Conservation (phyloP, 2,113 vertebrate genomes). For the Montifringilla adamsi region DNA sequence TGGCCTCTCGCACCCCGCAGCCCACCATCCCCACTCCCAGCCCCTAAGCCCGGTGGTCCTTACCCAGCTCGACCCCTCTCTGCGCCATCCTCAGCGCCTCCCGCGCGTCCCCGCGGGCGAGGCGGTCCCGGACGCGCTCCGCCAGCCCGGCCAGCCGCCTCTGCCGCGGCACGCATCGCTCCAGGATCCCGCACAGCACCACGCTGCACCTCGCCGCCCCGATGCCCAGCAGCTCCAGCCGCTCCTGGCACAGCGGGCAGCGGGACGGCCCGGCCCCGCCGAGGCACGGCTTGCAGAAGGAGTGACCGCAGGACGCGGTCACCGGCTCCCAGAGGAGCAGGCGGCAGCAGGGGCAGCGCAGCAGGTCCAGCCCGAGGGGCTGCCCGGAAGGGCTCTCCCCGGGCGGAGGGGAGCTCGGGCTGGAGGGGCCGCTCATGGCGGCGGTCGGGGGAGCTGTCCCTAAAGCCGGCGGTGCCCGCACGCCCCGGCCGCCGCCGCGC, state of each 20-base stretch:
- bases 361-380: conserved; percentile 62
- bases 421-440: not conserved
- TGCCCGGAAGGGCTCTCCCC: not conserved
- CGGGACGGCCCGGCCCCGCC: conserved; percentile 56
- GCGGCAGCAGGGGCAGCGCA: conserved; percentile 81
- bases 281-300: conserved; percentile 82
- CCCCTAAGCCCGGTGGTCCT: not conserved
- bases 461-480: not conserved
- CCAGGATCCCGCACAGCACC: conserved; percentile 75
- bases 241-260: conserved; percentile 78
- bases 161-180: conserved; percentile 76
- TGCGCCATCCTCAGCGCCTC: conserved; percentile 75
- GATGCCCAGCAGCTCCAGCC: conserved; percentile 66
- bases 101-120: conserved; percentile 65
- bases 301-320: conserved; percentile 84
- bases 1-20: not conserved
- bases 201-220: conserved; percentile 73
- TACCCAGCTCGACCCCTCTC: conserved; percentile 77
- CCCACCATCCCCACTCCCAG: not conserved
- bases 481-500: not conserved
- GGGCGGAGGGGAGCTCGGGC: not conserved
- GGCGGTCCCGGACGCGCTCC: conserved; percentile 64
- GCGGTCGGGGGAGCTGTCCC: not conserved
- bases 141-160: conserved; percentile 57
- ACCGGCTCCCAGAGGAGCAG: conserved; percentile 82